phyloP scores from a whole-genome alignment of 2,888 invertebrate genomes.

The Ormyrus pomaceus region DNA sequence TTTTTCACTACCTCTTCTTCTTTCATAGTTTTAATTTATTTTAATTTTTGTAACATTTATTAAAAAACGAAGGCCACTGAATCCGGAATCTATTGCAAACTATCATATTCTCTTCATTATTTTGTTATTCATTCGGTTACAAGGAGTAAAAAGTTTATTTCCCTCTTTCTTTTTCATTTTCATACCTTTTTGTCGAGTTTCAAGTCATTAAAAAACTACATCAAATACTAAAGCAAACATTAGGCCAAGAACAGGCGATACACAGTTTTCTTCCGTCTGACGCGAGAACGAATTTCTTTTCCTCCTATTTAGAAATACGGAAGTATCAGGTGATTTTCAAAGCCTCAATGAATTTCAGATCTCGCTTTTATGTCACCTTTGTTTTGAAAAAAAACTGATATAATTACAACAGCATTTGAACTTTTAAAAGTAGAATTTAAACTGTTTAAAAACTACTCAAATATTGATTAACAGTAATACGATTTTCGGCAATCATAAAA shows the following conservation, averaged over 20 bases:
- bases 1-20: conserved; percentile 13
- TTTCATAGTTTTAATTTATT: conserved; percentile 58
- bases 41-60: conserved; percentile 46
- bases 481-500: too few species aligned
- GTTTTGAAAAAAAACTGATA: too few species aligned
- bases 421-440: background rate
- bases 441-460: background rate
- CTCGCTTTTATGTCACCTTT: too few species aligned
- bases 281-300: conserved; percentile 10
- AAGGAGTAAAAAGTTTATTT: conserved; percentile 22
- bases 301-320: conserved; percentile 14
- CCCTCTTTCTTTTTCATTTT: conserved; percentile 1
- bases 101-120: conserved; percentile 56
- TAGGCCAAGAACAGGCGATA: conserved; percentile 65
- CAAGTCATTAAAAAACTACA: conserved; percentile 27
- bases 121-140: conserved; percentile 18
- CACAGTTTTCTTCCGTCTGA: conserved; percentile 5
- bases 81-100: conserved; percentile 64
- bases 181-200: conserved; percentile 20
- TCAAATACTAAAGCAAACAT: conserved; percentile 51
- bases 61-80: conserved; percentile 67
- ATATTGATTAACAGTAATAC: too few species aligned
- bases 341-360: background rate
- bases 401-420: background rate
- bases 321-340: conserved; percentile 30